Evolutionary conservation across 2,888 invertebrate species (phyloP).

Genomic region (Anoncus sp.): DNA sequence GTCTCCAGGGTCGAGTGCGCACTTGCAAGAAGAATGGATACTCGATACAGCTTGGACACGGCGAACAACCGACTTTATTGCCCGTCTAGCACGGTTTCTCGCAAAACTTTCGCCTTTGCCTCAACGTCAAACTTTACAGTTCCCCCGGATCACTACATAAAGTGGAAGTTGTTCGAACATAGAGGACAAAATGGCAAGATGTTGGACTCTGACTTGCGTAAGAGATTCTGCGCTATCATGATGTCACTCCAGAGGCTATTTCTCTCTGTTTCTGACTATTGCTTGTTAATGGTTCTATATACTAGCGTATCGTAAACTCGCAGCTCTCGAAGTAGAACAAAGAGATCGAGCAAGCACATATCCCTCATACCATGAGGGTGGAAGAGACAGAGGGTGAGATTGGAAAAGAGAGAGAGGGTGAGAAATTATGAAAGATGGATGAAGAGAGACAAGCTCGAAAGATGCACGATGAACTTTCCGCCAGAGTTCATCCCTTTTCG

Average conservation of each 20-base stretch:
- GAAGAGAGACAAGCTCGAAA: constrained; percentile 17
- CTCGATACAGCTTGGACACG: constrained; percentile 18
- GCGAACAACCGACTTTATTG: constrained; percentile 46
- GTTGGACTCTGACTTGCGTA: constrained; percentile 26
- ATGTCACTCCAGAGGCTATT: constrained; percentile 16
- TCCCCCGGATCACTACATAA: constrained; percentile 6
- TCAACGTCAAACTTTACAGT: constrained; percentile 40
- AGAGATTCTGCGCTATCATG: constrained; percentile 32
- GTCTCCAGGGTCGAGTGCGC: constrained; percentile 11
- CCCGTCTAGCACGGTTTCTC: constrained; percentile 12
- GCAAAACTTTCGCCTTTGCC: constrained; percentile 37
- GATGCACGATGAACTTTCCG: constrained; percentile 39
- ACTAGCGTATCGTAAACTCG: constrained; percentile 36
- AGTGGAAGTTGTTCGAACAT: not conserved
- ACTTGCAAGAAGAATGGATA: constrained; percentile 34
- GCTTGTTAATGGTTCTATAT: not conserved
- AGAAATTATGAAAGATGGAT: constrained; percentile 4
- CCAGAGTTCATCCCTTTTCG: constrained; percentile 37
- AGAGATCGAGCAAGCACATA: constrained; percentile 33
- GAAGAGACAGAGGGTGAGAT: constrained; percentile 25
- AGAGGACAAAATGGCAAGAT: constrained; percentile 26
- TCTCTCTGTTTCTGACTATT: constrained; percentile 15
- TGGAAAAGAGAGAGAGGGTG: constrained; percentile 24
- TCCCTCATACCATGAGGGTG: not conserved
- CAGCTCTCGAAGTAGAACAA: constrained; percentile 26